Evolutionary conservation across 2,113 vertebrate species (phyloP), one percentile per base, ranked within the genome.

Genomic region (Calcarius ornatus): DNA sequence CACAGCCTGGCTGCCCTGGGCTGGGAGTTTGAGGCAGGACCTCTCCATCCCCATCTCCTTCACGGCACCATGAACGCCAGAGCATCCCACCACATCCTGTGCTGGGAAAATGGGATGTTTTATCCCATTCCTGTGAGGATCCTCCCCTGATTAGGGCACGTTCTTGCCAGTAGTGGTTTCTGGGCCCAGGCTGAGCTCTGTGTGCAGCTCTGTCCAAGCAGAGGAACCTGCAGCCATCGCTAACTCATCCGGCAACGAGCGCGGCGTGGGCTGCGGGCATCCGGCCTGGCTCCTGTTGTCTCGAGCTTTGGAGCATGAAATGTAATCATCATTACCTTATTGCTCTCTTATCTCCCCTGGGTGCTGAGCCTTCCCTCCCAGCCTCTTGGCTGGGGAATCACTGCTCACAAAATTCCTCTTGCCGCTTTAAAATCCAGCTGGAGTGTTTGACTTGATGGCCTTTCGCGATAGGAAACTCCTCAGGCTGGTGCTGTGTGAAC

Each of bases 1-100:
- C 5, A 5, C 13, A n/a, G 70, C 69, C 65, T 37, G 40, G 27
- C 45, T 35, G 53, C 25, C 1, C 0, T 15, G 15, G 21, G 14
- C 4, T 64, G 30, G 53, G 20, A n/a, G 7, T 38, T 8, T 23
- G 53, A 18, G 23, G 40, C 18, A 22, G 53, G 37, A 27, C 15
- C 43, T 86, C 35, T 56, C 30, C 68, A 51, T 6, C 15, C 11
- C 6, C 3, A 2, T 30, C 23, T 61, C 24, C 9, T 22, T 35
- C 19, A 19, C 0, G 2, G 45, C 1, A 0, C 79, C 0, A 0
- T 21, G 13, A 66, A 10, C 21, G 1, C 30, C 23, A 3, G 6
- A 77, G 15, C 31, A 10, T 33, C 60, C 4, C 2, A 8, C 23
- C 4, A 1, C 33, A 35, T 33, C 18, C 40, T 6, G 6, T 16